These are phyloP conservation scores for Himalopsyche phryganea DNA, from an alignment of 1,140 invertebrate genomes.

Conservation along the genomic window DNA sequence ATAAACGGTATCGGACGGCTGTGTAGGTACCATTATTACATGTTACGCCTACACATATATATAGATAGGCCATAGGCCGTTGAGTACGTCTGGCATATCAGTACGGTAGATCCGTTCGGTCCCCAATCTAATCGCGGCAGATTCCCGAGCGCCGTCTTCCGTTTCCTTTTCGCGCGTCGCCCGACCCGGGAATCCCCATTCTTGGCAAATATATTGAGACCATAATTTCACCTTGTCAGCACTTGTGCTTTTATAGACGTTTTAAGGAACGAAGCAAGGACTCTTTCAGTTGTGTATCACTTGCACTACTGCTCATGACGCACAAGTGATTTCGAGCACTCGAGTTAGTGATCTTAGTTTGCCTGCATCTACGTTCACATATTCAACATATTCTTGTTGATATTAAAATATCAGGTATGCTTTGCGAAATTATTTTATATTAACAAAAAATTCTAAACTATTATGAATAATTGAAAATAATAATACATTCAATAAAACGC, in stretches of 20 bases:
- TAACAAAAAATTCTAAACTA: no score
- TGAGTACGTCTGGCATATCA: constrained; percentile 20
- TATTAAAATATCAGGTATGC: no score
- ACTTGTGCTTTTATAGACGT: constrained; percentile 35
- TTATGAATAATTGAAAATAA: no score
- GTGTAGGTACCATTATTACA: no score
- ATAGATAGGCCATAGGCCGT: no score
- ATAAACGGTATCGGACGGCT: constrained; percentile 27
- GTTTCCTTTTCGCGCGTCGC: constrained; percentile 36
- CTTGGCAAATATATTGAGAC: constrained; percentile 36
- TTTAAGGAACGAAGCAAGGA: constrained; percentile 30
- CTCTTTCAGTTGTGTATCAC: constrained; percentile 2
- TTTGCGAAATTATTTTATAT: no score
- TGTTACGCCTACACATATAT: no score
- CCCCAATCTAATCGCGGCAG: constrained; percentile 47
- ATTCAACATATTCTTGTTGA: no score
- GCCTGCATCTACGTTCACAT: neutral
- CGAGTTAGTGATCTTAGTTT: no score
- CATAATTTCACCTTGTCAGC: constrained; percentile 36
- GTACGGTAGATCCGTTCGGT: constrained; percentile 36
- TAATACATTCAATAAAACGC: no score
- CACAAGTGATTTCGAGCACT: no score
- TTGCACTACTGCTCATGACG: neutral
- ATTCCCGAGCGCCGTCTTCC: constrained; percentile 43
- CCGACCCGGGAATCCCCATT: constrained; percentile 33